Evolutionary conservation across 2,888 invertebrate species (phyloP), one percentile per base, ranked within the genome.

Genomic region (Volucella bombylans): DNA sequence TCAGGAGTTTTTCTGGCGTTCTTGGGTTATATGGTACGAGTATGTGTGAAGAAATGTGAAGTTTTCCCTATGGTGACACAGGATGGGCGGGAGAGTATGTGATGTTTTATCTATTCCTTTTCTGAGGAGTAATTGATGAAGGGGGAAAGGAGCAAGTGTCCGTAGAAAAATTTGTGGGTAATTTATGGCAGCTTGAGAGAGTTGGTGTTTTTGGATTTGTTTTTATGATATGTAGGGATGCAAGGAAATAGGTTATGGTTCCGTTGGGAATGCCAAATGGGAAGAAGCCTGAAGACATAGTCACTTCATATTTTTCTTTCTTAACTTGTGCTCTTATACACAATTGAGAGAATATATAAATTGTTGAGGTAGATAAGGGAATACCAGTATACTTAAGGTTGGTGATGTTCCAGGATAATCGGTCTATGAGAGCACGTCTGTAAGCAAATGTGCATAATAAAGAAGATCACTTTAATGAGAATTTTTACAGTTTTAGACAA

Each of bases 111-210:
- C 18, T 23, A 9, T 55, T 14, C 38, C 55, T 38, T n/a, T 38
- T 55, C 55, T 12, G 12, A 14, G 31, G 23, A 55, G 18, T 39
- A 64, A 73, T 73, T 64, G 45, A 11, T 47, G 47, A 47, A 31
- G 31, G n/a, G 1, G 14, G 38, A 71, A 41, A n/a, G n/a, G 39
- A 39, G 45, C 4, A 4, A 43, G 43, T 43, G 14, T 39, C n/a
- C 18, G 1, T 12, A 23, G 14, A 31, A 31, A 55, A 38, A 31
- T 57, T 49, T 57, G 15, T 45, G 18, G 18, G 54, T 54, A 62
- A 72, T 62, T 72, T 72, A 72, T 54, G 10, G 61, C 38, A 18
- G 45, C 61, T 54, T 45, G 43, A 43, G 45, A 52, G 52, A 43
- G 1, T 55, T 14, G 38, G 38, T 54, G 8, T 47, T 39, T n/a